These are phyloP conservation scores for Dendrocincla fuliginosa DNA, from an alignment of 2,797 vertebrate species.

Conservation along the genomic window DNA sequence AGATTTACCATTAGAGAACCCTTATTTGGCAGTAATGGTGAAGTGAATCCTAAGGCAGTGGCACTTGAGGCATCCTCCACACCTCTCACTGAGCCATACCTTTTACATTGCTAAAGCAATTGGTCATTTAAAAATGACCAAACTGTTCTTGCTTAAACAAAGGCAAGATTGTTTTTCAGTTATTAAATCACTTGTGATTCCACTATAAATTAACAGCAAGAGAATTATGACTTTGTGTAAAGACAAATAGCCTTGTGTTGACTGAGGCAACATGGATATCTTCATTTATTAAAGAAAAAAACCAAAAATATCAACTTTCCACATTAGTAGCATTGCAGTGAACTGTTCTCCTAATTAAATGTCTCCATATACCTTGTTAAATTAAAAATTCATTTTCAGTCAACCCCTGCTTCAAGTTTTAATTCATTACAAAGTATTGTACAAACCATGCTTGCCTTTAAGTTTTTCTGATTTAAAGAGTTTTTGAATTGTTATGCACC, in stretches of 20 bases:
- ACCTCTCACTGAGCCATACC: background rate
- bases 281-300: background rate
- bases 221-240: background rate
- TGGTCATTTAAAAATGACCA: too few species aligned
- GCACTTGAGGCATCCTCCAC: background rate
- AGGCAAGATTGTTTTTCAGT: background rate
- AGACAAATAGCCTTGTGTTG: background rate
- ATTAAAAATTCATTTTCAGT: background rate
- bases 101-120: background rate
- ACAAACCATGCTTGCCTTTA: background rate
- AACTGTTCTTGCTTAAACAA: background rate
- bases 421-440: background rate
- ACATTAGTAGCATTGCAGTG: background rate
- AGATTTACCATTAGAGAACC: background rate
- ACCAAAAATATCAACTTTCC: background rate
- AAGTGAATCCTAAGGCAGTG: background rate
- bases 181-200: background rate
- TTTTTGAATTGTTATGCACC: background rate
- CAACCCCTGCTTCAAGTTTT: background rate
- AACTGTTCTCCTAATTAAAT: background rate
- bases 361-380: background rate
- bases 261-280: background rate
- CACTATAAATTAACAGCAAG: background rate
- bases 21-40: background rate
- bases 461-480: background rate